Evolutionary conservation across 64 coral and sea anemone species (phyloP), one percentile per base, ranked within the genome.

Genomic region (Dendrophyllia cribrosa): DNA sequence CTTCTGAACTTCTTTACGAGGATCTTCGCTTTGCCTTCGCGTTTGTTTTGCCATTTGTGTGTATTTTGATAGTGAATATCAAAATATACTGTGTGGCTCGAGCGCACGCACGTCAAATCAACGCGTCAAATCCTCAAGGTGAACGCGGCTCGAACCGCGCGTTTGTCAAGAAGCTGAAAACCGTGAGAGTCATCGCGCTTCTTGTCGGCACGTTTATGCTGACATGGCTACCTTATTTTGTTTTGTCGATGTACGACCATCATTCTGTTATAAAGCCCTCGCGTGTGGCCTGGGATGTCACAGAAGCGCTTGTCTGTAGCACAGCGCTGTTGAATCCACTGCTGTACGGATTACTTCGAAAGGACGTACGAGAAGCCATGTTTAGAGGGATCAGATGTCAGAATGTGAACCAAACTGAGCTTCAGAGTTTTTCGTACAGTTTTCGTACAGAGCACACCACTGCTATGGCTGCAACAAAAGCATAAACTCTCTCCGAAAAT

Each of bases 91-190:
- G 50, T 9, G 90, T 97, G 6, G 95, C 95, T 5, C 62, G 92
- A 88, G 69, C 65, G 6, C 95, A 97, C 67, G 91, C 92, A 16
- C 78, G 83, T 1, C 88, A 91, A 62, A 97, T 94, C 72, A 59
- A 55, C 13, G 87, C 88, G 5, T 44, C 58, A 2, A 93, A 90
- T 4, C 75, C 77, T 3, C 61, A 88, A n/a, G 58, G 55, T 3
- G 11, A 19, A 15, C 45, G 9, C 16, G 84, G 12, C 47, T 59
- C 19, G 11, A 82, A 81, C 12, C 81, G 95, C 13, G 80, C 74
- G 13, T 97, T 97, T 58, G 66, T 62, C 3, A 97, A 88, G 53
- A 97, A 97, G 59, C 71, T 97, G 17, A 97, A 97, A 74, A 97
- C 89, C 1, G 89, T 88, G 0, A 88, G 74, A 62, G 72, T 97